These are phyloP conservation scores for Euplexia lucipara DNA, from an alignment of 2,888 invertebrate species.

Conservation along the genomic window DNA sequence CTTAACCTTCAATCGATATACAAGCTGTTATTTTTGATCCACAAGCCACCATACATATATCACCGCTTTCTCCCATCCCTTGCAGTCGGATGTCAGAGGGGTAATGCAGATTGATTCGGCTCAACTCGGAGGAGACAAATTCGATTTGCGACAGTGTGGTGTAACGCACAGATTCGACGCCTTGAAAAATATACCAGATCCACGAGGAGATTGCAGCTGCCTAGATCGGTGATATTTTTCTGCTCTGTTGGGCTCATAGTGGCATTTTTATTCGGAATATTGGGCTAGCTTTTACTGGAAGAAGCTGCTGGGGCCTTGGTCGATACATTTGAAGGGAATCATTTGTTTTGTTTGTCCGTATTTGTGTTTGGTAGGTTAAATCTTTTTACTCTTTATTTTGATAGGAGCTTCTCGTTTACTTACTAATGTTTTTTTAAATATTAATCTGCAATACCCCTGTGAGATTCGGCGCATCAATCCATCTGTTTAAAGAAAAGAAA, in stretches of 20 bases:
- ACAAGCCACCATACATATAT: too few relatives aligned
- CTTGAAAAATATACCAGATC: constrained; percentile 78
- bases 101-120: constrained; percentile 89
- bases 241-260: constrained; percentile 29
- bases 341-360: neutral
- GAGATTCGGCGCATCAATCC: too few relatives aligned
- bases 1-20: too few relatives aligned
- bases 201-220: constrained; percentile 45
- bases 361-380: neutral
- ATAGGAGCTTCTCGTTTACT: too few relatives aligned
- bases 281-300: constrained; percentile 9
- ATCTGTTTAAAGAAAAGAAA: too few relatives aligned
- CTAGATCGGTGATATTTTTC: constrained; percentile 32
- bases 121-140: constrained; percentile 86
- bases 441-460: too few relatives aligned
- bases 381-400: too few relatives aligned
- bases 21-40: too few relatives aligned
- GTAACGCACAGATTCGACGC: constrained; percentile 74
- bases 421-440: too few relatives aligned
- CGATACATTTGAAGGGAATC: neutral
- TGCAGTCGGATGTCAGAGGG: constrained; percentile 63
- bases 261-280: neutral
- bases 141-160: constrained; percentile 82
- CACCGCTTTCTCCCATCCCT: constrained; percentile 19
- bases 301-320: neutral